Evolutionary conservation across 1,140 invertebrate species (phyloP).

Genomic region (Bombus difficillimus): DNA sequence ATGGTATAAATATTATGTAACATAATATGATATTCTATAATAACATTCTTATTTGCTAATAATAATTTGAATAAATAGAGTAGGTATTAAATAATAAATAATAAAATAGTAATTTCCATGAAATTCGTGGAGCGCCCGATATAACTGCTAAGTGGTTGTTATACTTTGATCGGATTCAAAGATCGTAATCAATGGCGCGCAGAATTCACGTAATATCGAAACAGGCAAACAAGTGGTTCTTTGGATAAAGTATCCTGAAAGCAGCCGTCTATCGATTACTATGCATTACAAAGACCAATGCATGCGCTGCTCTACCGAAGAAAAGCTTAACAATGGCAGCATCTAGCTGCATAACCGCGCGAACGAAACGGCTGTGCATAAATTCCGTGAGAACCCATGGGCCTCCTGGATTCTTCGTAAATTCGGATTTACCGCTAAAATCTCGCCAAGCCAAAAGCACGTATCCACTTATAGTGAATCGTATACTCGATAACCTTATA

Average conservation of each 20-base stretch:
- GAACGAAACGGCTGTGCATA: conserved; percentile 60
- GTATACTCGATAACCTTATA: conserved; percentile 31
- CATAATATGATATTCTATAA: too few relatives aligned
- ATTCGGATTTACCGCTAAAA: conserved; percentile 71
- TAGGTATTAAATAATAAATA: too few relatives aligned
- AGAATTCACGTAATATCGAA: conserved; percentile 5
- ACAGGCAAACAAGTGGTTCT: conserved; percentile 32
- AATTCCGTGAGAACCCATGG: conserved; percentile 62
- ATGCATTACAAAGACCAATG: conserved; percentile 57
- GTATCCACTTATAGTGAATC: conserved; percentile 50
- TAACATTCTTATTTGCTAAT: too few relatives aligned
- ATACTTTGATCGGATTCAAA: neutral
- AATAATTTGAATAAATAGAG: too few relatives aligned
- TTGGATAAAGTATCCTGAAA: conserved; percentile 6
- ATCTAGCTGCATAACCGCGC: conserved; percentile 51
- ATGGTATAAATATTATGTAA: too few relatives aligned
- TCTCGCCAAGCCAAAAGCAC: conserved; percentile 61
- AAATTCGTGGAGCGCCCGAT: too few relatives aligned
- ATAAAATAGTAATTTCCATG: neutral
- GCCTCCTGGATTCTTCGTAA: conserved; percentile 64
- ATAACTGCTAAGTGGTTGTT: conserved; percentile 7
- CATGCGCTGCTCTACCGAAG: conserved; percentile 3
- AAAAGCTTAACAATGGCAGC: conserved; percentile 28
- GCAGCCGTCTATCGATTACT: conserved; percentile 43
- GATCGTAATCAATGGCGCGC: neutral